Conservation (phyloP, 2,797 vertebrate genomes). For the Micropoecilia bifurca region DNA sequence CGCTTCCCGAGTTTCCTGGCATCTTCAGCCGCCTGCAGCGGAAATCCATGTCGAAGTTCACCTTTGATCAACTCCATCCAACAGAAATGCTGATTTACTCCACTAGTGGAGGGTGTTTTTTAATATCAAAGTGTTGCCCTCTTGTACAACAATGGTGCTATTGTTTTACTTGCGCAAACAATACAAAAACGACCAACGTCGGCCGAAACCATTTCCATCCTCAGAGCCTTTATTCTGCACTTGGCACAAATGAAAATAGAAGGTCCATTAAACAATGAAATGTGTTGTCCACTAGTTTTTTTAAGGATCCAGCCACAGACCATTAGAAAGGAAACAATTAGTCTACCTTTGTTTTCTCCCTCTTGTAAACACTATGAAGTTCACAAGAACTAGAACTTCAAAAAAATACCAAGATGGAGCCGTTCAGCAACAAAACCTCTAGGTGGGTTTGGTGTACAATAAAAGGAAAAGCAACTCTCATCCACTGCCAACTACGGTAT, state of each 20-base stretch:
- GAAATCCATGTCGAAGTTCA: conserved; percentile 11
- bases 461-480: not conserved
- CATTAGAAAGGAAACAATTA: not conserved
- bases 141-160: not conserved
- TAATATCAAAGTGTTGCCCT: not conserved
- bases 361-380: not conserved
- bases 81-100: not conserved
- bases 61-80: not conserved
- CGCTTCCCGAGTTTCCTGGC: not conserved
- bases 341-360: not conserved
- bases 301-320: not conserved
- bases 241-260: not conserved
- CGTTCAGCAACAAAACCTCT: not conserved
- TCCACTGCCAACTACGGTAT: not conserved
- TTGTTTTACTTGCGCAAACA: not conserved
- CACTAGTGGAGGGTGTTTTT: not conserved
- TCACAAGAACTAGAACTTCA: not conserved
- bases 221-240: not conserved
- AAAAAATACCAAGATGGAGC: not conserved
- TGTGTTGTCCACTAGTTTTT: not conserved
- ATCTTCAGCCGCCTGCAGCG: not conserved
- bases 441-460: not conserved
- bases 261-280: not conserved
- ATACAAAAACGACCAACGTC: not conserved
- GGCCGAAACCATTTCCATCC: not conserved